Percentiles rank a stretch among this genome's conserved stretches.
Conservation (phyloP, 2,888 invertebrate species). For the Dryocosmus kuriphilus region DNA sequence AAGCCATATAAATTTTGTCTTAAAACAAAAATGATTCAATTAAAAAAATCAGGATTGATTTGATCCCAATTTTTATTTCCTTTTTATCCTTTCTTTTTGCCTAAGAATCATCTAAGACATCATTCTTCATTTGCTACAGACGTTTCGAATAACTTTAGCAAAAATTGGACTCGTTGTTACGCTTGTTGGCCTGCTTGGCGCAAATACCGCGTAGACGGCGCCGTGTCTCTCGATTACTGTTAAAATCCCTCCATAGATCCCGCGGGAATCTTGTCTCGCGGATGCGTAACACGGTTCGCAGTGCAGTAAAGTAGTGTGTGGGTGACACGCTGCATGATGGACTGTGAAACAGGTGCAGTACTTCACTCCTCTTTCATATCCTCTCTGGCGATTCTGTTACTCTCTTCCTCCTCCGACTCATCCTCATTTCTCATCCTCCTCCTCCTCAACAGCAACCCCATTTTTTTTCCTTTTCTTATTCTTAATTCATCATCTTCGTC, state of each 20-base stretch:
- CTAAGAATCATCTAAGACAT: background rate
- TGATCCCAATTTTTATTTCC: no score
- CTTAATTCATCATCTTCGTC: constrained; percentile 31
- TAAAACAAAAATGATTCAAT: no score
- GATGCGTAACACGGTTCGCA: constrained; percentile 76
- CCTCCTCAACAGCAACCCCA: constrained; percentile 55
- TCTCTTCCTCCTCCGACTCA: constrained; percentile 46
- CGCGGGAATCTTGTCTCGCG: constrained; percentile 69
- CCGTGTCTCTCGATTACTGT: constrained; percentile 72
- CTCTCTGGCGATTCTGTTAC: constrained; percentile 43
- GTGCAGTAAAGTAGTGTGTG: constrained; percentile 77
- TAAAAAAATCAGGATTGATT: no score
- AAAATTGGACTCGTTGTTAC: constrained; percentile 27
- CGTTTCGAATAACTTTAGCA: background rate
- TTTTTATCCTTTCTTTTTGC: no score
- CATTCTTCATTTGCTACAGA: no score
- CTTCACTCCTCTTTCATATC: constrained; percentile 57
- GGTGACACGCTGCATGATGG: constrained; percentile 76
- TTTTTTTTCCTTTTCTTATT: constrained; percentile 41
- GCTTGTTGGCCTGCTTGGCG: constrained; percentile 35
- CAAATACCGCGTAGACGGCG: constrained; percentile 56
- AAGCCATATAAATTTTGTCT: no score
- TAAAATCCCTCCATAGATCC: constrained; percentile 72
- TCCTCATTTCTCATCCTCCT: background rate
- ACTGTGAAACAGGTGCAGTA: constrained; percentile 76